Conservation (phyloP, 2,797 vertebrate species). For the Aphelocoma californica region DNA sequence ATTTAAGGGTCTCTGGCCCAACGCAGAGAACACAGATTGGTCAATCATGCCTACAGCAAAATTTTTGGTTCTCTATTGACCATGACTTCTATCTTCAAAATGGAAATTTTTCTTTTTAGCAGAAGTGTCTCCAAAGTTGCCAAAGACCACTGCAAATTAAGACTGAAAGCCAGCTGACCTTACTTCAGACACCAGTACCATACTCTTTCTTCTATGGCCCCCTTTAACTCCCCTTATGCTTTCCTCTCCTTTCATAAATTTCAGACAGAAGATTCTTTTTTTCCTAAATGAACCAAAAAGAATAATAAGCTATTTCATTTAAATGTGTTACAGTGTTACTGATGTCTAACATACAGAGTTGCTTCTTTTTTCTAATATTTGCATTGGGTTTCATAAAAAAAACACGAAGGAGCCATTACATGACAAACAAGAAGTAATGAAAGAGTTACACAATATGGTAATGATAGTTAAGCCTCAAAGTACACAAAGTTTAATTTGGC, state of each 20-base stretch:
- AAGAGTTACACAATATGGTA: not conserved
- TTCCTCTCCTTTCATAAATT: not conserved
- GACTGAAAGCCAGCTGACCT: not conserved
- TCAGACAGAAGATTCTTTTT: not conserved
- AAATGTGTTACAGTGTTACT: not conserved
- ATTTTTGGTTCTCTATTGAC: not conserved
- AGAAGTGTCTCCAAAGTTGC: not conserved
- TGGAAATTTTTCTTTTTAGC: not conserved
- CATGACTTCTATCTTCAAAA: not conserved
- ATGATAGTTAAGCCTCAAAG: not conserved
- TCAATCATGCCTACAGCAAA: not conserved
- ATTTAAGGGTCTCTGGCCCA: not conserved
- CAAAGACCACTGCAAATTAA: not conserved
- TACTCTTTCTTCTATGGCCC: accelerated
- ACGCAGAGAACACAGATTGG: not conserved
- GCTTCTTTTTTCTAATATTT: not conserved
- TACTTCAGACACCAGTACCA: not conserved
- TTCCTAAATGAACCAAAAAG: not conserved
- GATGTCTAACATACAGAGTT: not conserved
- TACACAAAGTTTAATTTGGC: constrained; percentile 35
- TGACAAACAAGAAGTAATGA: not conserved
- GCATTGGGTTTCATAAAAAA: not conserved
- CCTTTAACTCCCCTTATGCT: not conserved
- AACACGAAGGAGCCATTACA: not conserved
- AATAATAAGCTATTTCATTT: not conserved